Evolutionary conservation across 92 coral and sea anemone genomes (phyloP), one percentile per base, ranked within the genome.

Genomic region (Phenganax subtilis): DNA sequence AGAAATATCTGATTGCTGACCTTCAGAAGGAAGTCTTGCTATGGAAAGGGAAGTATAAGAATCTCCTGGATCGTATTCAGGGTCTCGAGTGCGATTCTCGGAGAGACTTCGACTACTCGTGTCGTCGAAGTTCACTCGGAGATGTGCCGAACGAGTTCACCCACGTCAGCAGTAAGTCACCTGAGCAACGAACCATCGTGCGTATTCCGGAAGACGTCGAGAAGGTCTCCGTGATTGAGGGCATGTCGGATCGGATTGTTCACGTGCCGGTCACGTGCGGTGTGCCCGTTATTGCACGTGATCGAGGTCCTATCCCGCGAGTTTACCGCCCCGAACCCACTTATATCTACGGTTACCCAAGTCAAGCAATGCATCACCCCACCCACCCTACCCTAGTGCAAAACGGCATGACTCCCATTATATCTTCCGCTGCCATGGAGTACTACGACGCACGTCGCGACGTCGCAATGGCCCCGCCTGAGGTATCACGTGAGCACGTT

Each of bases 41-140:
- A 29, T 79, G 83, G 83, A 79, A 79, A 79, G 83, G 83, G 11
- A 79, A 79, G 83, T 79, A 63, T 52, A 79, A 79, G 47, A 79
- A 79, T 53, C 83, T 79, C 17, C 83, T 79, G 4, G 83, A 79
- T 65, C 83, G 83, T 11, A 54, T 79, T 51, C 83, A 79, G 53
- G 74, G 73, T 20, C 61, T 79, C 11, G 83, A 79, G 56, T 79
- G 83, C 62, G 83, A 79, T 52, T 72, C 83, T 5, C 69, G 83
- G 27, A 62, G 83, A 51, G 83, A 79, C 71, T 79, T 79, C 57
- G 83, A 79, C 75, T 79, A 63, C 74, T 79, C 83, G 7, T 79
- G 83, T 25, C 83, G 83, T 0, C 83, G 83, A 63, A 65, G 60
- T 30, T 47, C 74, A 0, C 37, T 63, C 10, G 83, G 83, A 7